Percentiles rank a stretch among this genome's conserved stretches.
These are phyloP conservation scores for Cerastis leucographa DNA, from an alignment of 2,888 invertebrate genomes.

Conservation along the genomic window DNA sequence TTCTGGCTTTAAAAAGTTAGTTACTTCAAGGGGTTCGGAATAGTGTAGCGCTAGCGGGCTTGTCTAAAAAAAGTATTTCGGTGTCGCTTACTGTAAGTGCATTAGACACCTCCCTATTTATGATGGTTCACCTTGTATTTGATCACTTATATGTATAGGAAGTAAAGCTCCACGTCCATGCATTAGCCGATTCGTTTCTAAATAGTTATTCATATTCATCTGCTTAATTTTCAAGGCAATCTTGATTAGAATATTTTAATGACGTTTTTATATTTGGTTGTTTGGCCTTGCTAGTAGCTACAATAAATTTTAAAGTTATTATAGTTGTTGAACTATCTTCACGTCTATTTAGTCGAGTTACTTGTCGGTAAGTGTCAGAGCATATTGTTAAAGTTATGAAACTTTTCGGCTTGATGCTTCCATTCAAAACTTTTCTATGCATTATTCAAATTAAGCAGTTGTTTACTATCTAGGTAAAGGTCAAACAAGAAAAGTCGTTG, in stretches of 20 bases:
- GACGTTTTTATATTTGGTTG: constrained; percentile 13
- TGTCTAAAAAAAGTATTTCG: background rate
- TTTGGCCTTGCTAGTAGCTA: constrained; percentile 3
- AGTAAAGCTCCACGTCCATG: background rate
- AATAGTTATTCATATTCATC: background rate
- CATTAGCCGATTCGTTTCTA: background rate
- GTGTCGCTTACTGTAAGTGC: background rate
- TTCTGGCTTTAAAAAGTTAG: background rate
- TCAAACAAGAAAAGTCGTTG: background rate
- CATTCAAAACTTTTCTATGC: background rate
- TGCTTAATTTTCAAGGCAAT: constrained; percentile 41
- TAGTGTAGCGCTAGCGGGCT: background rate
- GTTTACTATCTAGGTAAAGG: constrained; percentile 15
- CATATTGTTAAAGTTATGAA: background rate
- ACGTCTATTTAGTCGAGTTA: constrained; percentile 8
- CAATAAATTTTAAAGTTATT: constrained; percentile 17
- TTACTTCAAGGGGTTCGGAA: background rate
- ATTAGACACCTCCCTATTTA: background rate
- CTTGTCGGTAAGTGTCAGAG: constrained; percentile 29
- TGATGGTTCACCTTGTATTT: background rate
- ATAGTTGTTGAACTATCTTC: background rate
- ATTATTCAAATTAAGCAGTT: background rate
- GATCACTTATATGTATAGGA: background rate
- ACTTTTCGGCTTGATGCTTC: background rate
- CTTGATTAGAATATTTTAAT: constrained; percentile 23